A percentile compares a stretch with the other conserved stretches of the same genome.
These are phyloP conservation scores for Alviniconcha marisindica DNA, from an alignment of 1,140 invertebrate species.

Conservation along the genomic window DNA sequence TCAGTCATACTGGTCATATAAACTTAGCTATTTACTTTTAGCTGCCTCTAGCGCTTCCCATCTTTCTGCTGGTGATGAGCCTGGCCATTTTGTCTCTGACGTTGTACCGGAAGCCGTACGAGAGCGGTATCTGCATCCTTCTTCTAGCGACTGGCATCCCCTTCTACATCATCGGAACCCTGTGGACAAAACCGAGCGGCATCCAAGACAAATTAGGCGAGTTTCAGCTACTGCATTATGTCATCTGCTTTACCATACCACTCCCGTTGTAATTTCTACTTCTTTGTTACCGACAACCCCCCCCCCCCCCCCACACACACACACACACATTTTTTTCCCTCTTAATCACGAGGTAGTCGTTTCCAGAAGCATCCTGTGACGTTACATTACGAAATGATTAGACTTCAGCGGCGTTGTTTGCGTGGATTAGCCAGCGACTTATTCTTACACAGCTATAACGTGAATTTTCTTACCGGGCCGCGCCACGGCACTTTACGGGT, in stretches of 20 bases:
- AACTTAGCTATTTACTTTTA: constrained; percentile 36
- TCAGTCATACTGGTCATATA: not conserved
- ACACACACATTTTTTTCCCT: not conserved
- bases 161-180: constrained; percentile 76
- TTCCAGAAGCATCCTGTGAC: no score
- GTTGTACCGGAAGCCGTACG: constrained; percentile 83
- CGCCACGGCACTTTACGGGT: no score
- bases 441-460: no score
- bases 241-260: constrained; percentile 51
- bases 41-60: constrained; percentile 58
- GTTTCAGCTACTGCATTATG: no score
- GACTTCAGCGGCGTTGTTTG: no score
- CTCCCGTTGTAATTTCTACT: no score
- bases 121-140: constrained; percentile 87
- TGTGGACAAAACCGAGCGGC: constrained; percentile 80
- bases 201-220: constrained; percentile 84
- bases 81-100: constrained; percentile 56
- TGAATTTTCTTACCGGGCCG: no score
- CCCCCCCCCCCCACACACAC: not conserved
- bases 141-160: constrained; percentile 78
- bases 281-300: not conserved
- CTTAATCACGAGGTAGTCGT: not conserved
- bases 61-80: constrained; percentile 52
- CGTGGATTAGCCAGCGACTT: no score
- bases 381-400: no score